phyloP scores from a whole-genome alignment of 2,113 vertebrate species.

The Sinocyclocheilus maitianheensis region DNA sequence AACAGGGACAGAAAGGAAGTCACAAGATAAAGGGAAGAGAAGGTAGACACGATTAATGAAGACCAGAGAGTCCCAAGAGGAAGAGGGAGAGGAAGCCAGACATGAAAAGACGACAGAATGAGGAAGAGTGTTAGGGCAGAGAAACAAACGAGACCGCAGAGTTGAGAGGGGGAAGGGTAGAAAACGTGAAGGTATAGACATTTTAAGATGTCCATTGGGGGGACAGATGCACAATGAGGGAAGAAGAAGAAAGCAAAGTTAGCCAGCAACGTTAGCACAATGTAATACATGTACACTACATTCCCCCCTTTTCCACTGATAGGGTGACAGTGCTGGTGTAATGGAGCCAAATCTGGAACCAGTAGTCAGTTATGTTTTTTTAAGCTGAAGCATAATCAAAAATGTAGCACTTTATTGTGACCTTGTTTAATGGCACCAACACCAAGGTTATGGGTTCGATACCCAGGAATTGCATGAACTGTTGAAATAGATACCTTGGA shows the following conservation, averaged over 20 bases:
- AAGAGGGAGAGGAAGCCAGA: slow-evolving; percentile 13
- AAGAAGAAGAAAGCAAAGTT: slow-evolving; percentile 76
- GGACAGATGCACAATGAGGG: slow-evolving; percentile 56
- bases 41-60: slow-evolving; percentile 76
- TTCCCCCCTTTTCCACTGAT: background rate
- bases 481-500: background rate
- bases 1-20: slow-evolving; percentile 70
- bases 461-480: background rate
- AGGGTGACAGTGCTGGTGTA: background rate
- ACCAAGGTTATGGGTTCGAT: background rate
- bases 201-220: slow-evolving; percentile 45
- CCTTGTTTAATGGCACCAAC: background rate
- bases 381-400: background rate
- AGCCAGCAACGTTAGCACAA: slow-evolving; percentile 54
- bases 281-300: slow-evolving; percentile 3
- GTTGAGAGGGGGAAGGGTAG: slow-evolving; percentile 9
- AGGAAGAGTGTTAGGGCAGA: background rate
- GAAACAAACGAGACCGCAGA: slow-evolving; percentile 10
- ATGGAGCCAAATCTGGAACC: background rate
- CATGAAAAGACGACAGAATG: slow-evolving; percentile 7
- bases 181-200: slow-evolving; percentile 67
- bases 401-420: background rate
- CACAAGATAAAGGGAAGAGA: slow-evolving; percentile 56
- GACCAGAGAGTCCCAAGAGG: slow-evolving; percentile 60
- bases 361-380: background rate